phyloP scores from a whole-genome alignment of 2,797 vertebrate genomes.

The Limnodromus scolopaceus region DNA sequence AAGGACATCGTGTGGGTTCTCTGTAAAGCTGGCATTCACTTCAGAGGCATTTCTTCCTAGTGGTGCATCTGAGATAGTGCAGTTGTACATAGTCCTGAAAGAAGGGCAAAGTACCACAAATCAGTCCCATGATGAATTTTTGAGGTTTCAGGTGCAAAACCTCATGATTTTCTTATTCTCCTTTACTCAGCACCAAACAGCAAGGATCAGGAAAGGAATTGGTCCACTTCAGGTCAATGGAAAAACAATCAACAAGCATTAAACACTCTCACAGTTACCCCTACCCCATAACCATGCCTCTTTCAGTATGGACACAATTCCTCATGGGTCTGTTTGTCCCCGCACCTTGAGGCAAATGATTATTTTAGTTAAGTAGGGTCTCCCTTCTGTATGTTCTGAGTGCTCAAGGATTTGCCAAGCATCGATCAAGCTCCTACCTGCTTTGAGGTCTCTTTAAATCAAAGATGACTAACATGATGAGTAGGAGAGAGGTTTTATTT shows the following conservation, averaged over 20 bases:
- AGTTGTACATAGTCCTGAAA: neutral
- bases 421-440: neutral
- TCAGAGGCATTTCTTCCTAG: neutral
- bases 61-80: neutral
- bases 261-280: neutral
- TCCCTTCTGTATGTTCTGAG: neutral
- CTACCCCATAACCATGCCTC: neutral
- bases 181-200: neutral
- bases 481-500: neutral
- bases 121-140: neutral
- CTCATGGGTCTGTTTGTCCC: neutral
- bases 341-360: neutral
- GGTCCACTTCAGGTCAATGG: neutral
- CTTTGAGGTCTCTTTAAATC: neutral
- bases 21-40: fast-evolving
- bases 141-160: neutral
- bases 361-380: neutral
- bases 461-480: neutral
- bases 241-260: neutral
- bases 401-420: neutral
- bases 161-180: neutral
- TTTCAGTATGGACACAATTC: neutral
- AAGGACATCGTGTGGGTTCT: neutral
- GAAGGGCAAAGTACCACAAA: neutral
- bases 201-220: neutral